These are phyloP conservation scores for Chloroceryle amazona DNA, from an alignment of 2,797 vertebrate genomes.

Conservation along the genomic window DNA sequence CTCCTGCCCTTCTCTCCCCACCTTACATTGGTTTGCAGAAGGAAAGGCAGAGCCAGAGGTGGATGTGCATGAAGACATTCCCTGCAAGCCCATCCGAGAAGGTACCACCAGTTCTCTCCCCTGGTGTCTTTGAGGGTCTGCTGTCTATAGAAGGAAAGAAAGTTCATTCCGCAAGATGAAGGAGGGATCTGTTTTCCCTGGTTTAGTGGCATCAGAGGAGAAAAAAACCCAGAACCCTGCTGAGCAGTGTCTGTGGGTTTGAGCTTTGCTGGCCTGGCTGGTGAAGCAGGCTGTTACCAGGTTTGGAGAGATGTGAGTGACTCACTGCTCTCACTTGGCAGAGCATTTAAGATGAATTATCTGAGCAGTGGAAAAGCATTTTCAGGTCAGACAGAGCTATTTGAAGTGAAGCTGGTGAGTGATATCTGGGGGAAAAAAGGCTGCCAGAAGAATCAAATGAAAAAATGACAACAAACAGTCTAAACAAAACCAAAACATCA, in stretches of 20 bases:
- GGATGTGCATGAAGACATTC: no score
- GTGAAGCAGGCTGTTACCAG: not conserved
- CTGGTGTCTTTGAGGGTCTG: not conserved
- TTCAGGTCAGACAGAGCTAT: slow-evolving; percentile 20
- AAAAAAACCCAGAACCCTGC: no score
- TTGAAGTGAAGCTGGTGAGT: not conserved
- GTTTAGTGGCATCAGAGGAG: not conserved
- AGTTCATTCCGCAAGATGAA: not conserved
- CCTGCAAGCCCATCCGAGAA: not conserved
- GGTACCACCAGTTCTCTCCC: not conserved
- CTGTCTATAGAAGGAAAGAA: not conserved
- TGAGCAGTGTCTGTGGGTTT: not conserved
- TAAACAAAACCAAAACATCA: not conserved
- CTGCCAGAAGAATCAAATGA: not conserved
- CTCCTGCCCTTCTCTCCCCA: not conserved
- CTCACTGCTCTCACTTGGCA: slow-evolving; percentile 24
- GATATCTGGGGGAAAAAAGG: not conserved
- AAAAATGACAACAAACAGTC: not conserved
- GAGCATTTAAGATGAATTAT: not conserved
- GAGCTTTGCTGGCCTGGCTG: not conserved
- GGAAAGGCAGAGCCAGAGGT: not conserved
- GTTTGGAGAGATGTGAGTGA: not conserved
- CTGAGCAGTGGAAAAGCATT: slow-evolving; percentile 1
- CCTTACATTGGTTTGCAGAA: not conserved
- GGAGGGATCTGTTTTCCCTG: not conserved